Conservation (phyloP, 2,797 vertebrate species). For the Acanthis flammea region DNA sequence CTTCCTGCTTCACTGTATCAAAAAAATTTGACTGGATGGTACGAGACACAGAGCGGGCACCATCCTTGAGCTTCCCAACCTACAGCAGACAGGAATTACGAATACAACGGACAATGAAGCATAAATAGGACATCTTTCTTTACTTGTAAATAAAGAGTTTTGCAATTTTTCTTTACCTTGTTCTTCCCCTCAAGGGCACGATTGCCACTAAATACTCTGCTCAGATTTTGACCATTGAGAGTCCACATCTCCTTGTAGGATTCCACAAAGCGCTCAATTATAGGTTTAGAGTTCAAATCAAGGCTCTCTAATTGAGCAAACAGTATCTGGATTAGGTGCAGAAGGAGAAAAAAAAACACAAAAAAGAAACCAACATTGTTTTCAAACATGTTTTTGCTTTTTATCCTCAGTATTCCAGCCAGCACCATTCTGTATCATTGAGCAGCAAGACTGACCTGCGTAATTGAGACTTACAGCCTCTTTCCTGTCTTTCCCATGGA, state of each 20-base stretch:
- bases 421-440: neutral
- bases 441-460: neutral
- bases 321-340: conserved; percentile 68
- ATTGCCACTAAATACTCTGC: conserved; percentile 79
- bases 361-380: neutral
- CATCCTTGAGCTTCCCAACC: conserved; percentile 81
- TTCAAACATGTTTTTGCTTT: neutral
- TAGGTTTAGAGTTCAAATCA: conserved; percentile 73
- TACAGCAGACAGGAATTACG: neutral
- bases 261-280: conserved; percentile 77
- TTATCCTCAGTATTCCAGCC: neutral
- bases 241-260: conserved; percentile 81
- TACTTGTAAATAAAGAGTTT: neutral
- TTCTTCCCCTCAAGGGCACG: conserved; percentile 80
- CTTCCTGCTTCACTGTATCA: conserved; percentile 79
- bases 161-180: conserved; percentile 69
- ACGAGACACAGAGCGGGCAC: conserved; percentile 79
- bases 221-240: conserved; percentile 77
- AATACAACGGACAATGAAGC: neutral
- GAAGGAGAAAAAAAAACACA: neutral
- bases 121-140: neutral
- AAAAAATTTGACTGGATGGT: conserved; percentile 81
- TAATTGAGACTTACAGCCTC: neutral
- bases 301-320: conserved; percentile 76
- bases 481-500: neutral